These are phyloP conservation scores for Nebria ingens DNA, from an alignment of 1,140 invertebrate genomes.

Conservation along the genomic window DNA sequence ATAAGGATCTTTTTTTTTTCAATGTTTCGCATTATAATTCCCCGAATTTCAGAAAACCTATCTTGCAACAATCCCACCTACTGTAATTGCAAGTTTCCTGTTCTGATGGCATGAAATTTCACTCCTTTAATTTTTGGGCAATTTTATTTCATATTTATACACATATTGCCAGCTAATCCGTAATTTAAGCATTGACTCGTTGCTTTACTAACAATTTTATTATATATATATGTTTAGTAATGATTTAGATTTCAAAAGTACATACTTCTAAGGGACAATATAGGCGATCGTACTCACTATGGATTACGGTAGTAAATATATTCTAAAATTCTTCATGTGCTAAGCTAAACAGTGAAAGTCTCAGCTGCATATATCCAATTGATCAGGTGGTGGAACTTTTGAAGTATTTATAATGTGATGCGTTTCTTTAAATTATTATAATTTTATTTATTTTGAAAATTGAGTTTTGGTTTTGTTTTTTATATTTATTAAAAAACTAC, in stretches of 20 bases:
- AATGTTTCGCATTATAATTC: no score
- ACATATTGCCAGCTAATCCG: no score
- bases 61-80: no score
- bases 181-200: neutral
- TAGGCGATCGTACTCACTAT: neutral
- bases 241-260: slow-evolving; percentile 7
- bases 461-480: neutral
- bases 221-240: neutral
- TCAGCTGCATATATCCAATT: neutral
- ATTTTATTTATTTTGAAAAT: neutral
- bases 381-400: neutral
- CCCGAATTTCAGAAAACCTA: no score
- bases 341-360: neutral
- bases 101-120: no score
- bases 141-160: no score
- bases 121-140: no score
- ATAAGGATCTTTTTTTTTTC: no score
- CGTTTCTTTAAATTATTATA: neutral
- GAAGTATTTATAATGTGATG: neutral
- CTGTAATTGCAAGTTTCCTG: no score
- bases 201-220: neutral
- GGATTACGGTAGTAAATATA: neutral
- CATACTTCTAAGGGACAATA: slow-evolving; percentile 8
- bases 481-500: no score
- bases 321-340: neutral